Conservation (phyloP, 2,888 invertebrate species). For the Cordylochernes scorpioides region DNA sequence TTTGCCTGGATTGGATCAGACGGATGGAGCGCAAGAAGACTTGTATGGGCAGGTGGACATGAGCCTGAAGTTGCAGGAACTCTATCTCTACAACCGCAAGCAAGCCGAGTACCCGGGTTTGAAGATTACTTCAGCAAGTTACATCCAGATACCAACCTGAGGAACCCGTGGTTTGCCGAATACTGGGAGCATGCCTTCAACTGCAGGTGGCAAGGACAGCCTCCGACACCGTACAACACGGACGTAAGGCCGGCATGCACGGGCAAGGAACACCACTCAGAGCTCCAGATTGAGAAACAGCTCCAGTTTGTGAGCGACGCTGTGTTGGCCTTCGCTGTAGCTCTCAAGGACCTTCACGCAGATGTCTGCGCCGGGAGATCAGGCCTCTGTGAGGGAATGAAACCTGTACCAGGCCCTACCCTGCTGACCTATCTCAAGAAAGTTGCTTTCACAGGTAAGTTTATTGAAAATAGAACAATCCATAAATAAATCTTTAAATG, state of each 20-base stretch:
- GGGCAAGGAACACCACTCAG: too few relatives aligned
- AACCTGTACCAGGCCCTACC: slow-evolving; percentile 59
- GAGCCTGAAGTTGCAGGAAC: slow-evolving; percentile 41
- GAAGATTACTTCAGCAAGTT: slow-evolving; percentile 38
- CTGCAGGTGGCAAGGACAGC: slow-evolving; percentile 61
- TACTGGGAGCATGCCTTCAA: slow-evolving; percentile 54
- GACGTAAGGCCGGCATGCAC: too few relatives aligned
- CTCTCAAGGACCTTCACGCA: slow-evolving; percentile 51
- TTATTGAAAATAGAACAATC: too few relatives aligned
- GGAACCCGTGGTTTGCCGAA: slow-evolving; percentile 47
- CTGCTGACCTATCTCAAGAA: slow-evolving; percentile 53
- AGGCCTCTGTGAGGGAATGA: slow-evolving; percentile 55
- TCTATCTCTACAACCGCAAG: slow-evolving; percentile 41
- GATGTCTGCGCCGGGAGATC: slow-evolving; percentile 43
- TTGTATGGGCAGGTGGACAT: slow-evolving; percentile 38
- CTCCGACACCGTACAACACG: too few relatives aligned
- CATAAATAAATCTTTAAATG: too few relatives aligned
- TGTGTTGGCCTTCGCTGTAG: slow-evolving; percentile 76
- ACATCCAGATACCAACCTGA: slow-evolving; percentile 29
- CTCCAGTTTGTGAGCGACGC: slow-evolving; percentile 89
- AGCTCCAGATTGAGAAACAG: slow-evolving; percentile 58
- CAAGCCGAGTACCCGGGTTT: slow-evolving; percentile 34
- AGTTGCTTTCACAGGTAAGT: slow-evolving; percentile 65
- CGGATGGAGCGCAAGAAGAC: slow-evolving; percentile 60
- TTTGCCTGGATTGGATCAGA: slow-evolving; percentile 92